Evolutionary conservation across 2,797 vertebrate species (phyloP), one percentile per base, ranked within the genome.

Genomic region (Megalops cyprinoides): DNA sequence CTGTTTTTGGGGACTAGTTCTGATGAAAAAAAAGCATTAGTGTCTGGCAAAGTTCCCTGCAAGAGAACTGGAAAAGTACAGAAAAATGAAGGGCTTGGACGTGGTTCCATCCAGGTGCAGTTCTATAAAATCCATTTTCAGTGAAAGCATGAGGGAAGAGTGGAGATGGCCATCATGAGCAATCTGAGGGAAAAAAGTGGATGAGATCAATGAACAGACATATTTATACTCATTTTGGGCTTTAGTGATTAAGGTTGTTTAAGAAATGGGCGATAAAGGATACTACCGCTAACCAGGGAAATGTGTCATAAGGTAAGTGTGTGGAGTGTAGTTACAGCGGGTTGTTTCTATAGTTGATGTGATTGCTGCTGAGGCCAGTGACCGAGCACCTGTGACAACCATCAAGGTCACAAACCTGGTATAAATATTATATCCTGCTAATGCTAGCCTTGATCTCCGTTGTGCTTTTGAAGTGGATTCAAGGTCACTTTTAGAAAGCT

Each of bases 371-470:
- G n/a, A n/a, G n/a, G n/a, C n/a, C n/a, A n/a, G n/a, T n/a, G n/a
- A n/a, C n/a, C n/a, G 34, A 8, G 31, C 37, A 69, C 18, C 65
- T 71, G 39, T 31, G 5, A n/a, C 25, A 56, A 42, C 23, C 69
- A 81, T 82, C 53, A 76, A 77, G 78, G 67, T 49, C 34, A 23
- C 4, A 44, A n/a, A 46, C 18, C 10, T 73, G 44, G 42, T 84
- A 79, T 80, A 10, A 88, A 80, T 60, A 53, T 42, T 5, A 7
- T 31, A 76, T 8, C 15, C 76, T 25, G n/a, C 56, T 28, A 10
- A 44, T 80, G 62, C 39, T 44, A 44, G 44, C 20, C 67, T 12
- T n/a, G 7, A 6, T 87, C 83, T 82, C 48, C n/a, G 69, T 34
- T 51, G 56, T 69, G 51, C 80, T 87, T 80, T 79, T 76, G 1